Conservation (phyloP, 1,140 invertebrate genomes). For the Ostrea edulis region DNA sequence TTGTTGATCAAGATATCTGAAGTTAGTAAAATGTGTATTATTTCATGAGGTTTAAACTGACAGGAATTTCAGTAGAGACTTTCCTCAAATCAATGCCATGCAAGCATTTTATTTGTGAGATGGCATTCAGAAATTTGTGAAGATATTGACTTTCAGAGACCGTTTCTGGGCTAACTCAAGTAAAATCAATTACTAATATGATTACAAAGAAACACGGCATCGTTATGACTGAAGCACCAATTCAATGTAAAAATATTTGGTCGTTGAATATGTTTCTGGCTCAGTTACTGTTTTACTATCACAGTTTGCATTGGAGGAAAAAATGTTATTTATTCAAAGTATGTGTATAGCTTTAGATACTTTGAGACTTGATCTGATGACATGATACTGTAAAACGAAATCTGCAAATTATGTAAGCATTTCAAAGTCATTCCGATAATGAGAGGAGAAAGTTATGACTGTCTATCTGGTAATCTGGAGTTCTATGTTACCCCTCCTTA, state of each 20-base stretch:
- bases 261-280: not conserved
- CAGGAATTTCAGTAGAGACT: not conserved
- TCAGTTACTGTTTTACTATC: not conserved
- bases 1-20: too few relatives aligned
- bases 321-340: too few relatives aligned
- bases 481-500: too few relatives aligned
- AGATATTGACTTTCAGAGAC: constrained; percentile 16
- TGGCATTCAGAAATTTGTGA: not conserved
- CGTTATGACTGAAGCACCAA: not conserved
- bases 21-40: too few relatives aligned
- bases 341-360: too few relatives aligned
- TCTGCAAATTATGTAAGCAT: too few relatives aligned
- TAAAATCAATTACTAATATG: constrained; percentile 12
- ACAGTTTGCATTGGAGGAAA: not conserved
- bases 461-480: too few relatives aligned
- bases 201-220: not conserved
- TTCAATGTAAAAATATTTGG: not conserved
- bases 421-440: too few relatives aligned
- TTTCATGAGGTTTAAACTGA: too few relatives aligned
- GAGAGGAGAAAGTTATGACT: too few relatives aligned
- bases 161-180: not conserved
- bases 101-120: not conserved
- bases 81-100: not conserved
- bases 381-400: too few relatives aligned
- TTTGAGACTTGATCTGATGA: too few relatives aligned